A percentile compares a stretch with the other conserved stretches of the same genome.
These are phyloP conservation scores for Aphrocallistes beatrix DNA, from an alignment of 37 sponge, comb jelly and placozoan species.

Conservation along the genomic window DNA sequence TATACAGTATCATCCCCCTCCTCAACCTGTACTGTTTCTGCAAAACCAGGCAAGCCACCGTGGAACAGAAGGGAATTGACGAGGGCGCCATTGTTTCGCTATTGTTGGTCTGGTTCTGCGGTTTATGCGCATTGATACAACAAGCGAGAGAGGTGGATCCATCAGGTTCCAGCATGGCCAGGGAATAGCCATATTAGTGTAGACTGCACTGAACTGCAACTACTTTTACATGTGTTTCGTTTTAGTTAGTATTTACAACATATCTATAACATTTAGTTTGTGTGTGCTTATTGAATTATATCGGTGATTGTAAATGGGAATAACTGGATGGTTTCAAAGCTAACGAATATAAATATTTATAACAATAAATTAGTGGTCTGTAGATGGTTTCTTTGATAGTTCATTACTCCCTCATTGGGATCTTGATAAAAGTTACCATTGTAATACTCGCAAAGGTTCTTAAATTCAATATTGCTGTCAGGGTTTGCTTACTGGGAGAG, in stretches of 20 bases:
- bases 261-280: not conserved
- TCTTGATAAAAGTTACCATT: too few species aligned
- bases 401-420: too few species aligned
- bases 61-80: conserved; percentile 66
- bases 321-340: too few species aligned
- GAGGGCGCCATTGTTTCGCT: conserved; percentile 41
- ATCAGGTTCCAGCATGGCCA: conserved; percentile 17
- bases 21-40: conserved; percentile 33
- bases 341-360: too few species aligned
- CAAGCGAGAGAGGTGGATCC: conserved; percentile 23
- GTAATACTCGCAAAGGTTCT: too few species aligned
- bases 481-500: too few species aligned
- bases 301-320: conserved; percentile 17
- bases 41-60: conserved; percentile 35
- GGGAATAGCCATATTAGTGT: conserved; percentile 7
- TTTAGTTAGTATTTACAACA: conserved; percentile 16
- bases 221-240: conserved; percentile 16
- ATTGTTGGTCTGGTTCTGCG: conserved; percentile 26
- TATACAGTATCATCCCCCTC: conserved; percentile 41
- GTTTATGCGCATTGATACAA: conserved; percentile 27
- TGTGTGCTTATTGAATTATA: conserved; percentile 18
- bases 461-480: too few species aligned
- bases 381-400: too few species aligned
- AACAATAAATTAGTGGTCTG: too few species aligned
- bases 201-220: conserved; percentile 16